A percentile compares a stretch with the other conserved stretches of the same genome.
Evolutionary conservation across 1,140 invertebrate genomes (phyloP).

Genomic region (Drosophila kepulauana): DNA sequence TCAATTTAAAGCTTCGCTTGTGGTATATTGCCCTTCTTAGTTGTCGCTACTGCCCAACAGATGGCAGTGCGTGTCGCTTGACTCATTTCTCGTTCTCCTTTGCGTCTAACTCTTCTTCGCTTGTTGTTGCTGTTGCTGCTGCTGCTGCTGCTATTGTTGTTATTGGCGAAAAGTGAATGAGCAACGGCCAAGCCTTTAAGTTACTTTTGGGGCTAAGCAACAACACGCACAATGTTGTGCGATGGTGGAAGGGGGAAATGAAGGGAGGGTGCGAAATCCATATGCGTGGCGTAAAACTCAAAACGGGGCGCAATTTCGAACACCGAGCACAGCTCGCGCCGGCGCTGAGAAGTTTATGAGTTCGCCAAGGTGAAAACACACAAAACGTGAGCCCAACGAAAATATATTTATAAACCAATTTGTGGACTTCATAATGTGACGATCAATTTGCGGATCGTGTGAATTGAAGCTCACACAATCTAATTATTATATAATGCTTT

Average conservation of each 20-base stretch:
- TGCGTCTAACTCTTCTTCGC: conserved; percentile 42
- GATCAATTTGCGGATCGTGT: background rate
- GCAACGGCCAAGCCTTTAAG: conserved; percentile 64
- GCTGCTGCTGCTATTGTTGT: conserved; percentile 14
- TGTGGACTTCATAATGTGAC: background rate
- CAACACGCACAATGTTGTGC: conserved; percentile 14
- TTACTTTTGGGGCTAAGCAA: conserved; percentile 48
- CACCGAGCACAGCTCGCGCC: conserved; percentile 44
- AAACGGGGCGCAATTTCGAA: conserved; percentile 9
- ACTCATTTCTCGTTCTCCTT: conserved; percentile 28
- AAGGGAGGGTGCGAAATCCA: conserved; percentile 19
- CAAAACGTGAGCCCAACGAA: conserved; percentile 23
- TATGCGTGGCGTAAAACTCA: conserved; percentile 45
- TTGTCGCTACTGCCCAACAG: conserved; percentile 65
- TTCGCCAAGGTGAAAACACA: conserved; percentile 55
- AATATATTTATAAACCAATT: background rate
- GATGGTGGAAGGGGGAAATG: background rate
- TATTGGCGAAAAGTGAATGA: conserved; percentile 24
- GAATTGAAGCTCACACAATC: background rate
- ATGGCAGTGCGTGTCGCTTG: conserved; percentile 52
- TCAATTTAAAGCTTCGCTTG: conserved; percentile 54
- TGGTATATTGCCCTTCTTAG: conserved; percentile 49
- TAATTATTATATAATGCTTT: background rate
- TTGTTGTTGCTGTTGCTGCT: background rate
- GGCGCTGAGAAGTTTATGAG: conserved; percentile 60